These are phyloP conservation scores for Montipora capitata DNA, from an alignment of 92 coral and sea anemone species.

Conservation along the genomic window DNA sequence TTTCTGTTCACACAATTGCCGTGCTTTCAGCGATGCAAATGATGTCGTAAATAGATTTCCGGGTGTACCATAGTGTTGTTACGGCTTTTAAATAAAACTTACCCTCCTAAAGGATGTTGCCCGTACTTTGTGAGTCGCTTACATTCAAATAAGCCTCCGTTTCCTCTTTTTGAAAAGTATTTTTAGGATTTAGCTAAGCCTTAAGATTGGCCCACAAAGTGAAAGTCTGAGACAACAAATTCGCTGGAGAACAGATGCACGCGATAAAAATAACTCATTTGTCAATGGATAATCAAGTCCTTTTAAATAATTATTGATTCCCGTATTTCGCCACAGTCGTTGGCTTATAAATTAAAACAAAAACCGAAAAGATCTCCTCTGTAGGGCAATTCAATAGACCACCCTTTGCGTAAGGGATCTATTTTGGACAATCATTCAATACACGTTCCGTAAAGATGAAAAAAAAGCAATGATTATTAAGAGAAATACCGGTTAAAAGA, in stretches of 20 bases:
- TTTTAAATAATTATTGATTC: not conserved
- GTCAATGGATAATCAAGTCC: slow-evolving; percentile 6
- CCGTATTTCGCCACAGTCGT: not conserved
- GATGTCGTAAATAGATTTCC: slow-evolving; percentile 13
- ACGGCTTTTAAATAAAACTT: not conserved
- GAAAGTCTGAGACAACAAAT: not conserved
- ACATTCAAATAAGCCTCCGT: not conserved
- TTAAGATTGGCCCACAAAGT: slow-evolving; percentile 5
- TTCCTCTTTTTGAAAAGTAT: not conserved
- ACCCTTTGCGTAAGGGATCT: not conserved
- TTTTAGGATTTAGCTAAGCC: not conserved
- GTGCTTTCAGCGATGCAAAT: slow-evolving; percentile 9
- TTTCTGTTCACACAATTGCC: slow-evolving; percentile 11
- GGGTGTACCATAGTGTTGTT: not conserved
- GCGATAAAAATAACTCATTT: slow-evolving; percentile 47
- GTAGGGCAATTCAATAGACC: not conserved
- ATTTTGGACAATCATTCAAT: not conserved
- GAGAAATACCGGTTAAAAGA: too few species aligned
- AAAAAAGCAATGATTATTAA: not conserved
- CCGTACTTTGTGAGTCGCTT: not conserved
- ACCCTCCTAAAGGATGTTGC: not conserved
- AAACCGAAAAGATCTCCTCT: not conserved
- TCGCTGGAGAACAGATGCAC: slow-evolving; percentile 21
- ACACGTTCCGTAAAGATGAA: not conserved
- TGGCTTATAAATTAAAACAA: not conserved